These are phyloP conservation scores for Otus sunia DNA, from an alignment of 2,113 vertebrate genomes.

Conservation along the genomic window DNA sequence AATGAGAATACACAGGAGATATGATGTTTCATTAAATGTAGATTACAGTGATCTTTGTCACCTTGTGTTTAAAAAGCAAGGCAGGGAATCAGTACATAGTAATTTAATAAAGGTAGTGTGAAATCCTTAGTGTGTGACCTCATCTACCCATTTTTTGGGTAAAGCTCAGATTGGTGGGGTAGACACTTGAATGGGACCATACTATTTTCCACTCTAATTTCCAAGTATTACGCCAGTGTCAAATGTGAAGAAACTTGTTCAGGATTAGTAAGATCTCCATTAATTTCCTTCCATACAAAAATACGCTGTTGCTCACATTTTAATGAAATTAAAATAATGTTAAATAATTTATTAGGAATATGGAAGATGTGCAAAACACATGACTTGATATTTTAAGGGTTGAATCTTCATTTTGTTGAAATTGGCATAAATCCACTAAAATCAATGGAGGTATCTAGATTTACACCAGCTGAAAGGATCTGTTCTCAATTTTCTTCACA, in stretches of 20 bases:
- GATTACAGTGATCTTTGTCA: constrained; percentile 35
- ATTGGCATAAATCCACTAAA: constrained; percentile 12
- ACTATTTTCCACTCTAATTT: background rate
- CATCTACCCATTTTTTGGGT: background rate
- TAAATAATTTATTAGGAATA: background rate
- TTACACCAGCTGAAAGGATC: constrained; percentile 37
- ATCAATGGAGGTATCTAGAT: constrained; percentile 3
- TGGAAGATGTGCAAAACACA: background rate
- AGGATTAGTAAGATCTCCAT: background rate
- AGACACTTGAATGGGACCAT: background rate
- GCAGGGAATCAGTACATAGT: background rate
- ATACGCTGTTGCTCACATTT: background rate
- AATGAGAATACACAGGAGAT: constrained; percentile 6
- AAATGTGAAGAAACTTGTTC: background rate
- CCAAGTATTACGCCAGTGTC: background rate
- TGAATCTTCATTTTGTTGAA: constrained; percentile 10
- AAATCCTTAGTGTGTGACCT: background rate
- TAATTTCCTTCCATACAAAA: background rate
- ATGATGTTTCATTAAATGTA: constrained; percentile 43
- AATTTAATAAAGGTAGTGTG: background rate
- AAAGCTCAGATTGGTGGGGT: background rate
- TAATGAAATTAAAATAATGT: background rate
- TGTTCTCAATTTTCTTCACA: constrained; percentile 39
- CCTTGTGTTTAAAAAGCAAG: constrained; percentile 15
- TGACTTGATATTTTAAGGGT: constrained; percentile 10